Base-by-base conservation (phyloP, 2,113 vertebrate genomes). In the Hippocampus abdominalis region DNA sequence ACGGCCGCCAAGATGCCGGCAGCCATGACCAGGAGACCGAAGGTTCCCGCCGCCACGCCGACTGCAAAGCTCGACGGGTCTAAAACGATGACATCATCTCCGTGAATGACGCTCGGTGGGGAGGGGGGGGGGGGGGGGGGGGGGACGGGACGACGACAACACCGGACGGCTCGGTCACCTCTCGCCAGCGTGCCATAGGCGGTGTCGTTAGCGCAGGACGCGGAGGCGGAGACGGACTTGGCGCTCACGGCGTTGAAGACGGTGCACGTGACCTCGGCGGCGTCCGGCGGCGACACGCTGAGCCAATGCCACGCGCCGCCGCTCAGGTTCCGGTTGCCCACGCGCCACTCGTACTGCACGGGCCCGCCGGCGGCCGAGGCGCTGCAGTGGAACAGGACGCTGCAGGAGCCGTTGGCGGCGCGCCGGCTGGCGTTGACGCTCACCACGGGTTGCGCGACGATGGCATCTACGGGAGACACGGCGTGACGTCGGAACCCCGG, bases 121-220 rank as follows among this genome's bases (percentile, higher is more conserved):
- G 4, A 9, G 20, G 20, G 49, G 1, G 49, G 18, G 1, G 20
- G 20, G 20, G 18, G 6, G 5, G 0, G 8, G 21, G 3, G 21
- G 9, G 0, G 0, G 12, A 1, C 3, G 2, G 3, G 12, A n/a
- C n/a, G n/a, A n/a, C 0, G 5, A 1, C 27, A 5, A 1, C 32
- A 1, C 32, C 32, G 32, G 32, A 6, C 32, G 32, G 32, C 32
- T 54, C 10, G 6, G 2, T 54, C 32, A 62, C 60, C 60, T 62
- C 20, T 39, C 36, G 9, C 8, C 18, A 32, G 3, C 32, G 10
- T 1, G 18, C 9, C 6, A 8, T 1, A 10, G 60, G 60, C 36
- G 18, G 20, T 62, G 32, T 62, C 15, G 29, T 60, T n/a, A 21
- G 8, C 20, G 32, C 60, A 62, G 18, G 20, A n/a, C 32, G 40